Evolutionary conservation across 2,113 vertebrate species (phyloP).

Genomic region (Romanogobio albipinnatus): DNA sequence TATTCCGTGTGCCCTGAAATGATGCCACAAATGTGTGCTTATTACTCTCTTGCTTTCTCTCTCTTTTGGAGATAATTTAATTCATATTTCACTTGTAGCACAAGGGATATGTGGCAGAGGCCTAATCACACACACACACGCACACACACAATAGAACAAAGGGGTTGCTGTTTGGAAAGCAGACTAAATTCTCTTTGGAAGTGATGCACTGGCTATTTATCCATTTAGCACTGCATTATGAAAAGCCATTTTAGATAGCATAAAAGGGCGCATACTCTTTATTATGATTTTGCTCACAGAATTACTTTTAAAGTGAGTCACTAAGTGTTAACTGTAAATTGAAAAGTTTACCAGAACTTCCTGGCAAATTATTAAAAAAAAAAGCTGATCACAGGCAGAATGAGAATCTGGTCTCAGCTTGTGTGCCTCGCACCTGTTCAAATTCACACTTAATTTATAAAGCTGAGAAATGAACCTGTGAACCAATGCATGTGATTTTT

Average conservation of each 20-base stretch:
- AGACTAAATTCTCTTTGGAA: constrained; percentile 42
- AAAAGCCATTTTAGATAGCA: not conserved
- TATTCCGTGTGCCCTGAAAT: constrained; percentile 81
- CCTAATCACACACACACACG: constrained; percentile 67
- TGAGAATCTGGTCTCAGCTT: not conserved
- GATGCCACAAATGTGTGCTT: constrained; percentile 80
- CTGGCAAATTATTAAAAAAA: not conserved
- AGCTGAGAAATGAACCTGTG: not conserved
- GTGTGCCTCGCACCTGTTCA: not conserved
- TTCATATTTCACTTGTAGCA: constrained; percentile 86
- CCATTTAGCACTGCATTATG: constrained; percentile 11
- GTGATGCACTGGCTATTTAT: constrained; percentile 30
- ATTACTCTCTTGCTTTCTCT: constrained; percentile 75
- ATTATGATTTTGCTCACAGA: not conserved
- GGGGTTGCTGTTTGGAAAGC: constrained; percentile 41
- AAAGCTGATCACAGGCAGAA: not conserved
- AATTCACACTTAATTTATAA: not conserved
- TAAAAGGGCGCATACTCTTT: not conserved
- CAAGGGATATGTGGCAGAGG: constrained; percentile 84
- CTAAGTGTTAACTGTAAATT: not conserved
- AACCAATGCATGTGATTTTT: not conserved
- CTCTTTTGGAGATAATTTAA: constrained; percentile 85
- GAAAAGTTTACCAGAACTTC: not conserved
- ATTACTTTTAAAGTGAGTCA: not conserved
- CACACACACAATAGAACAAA: constrained; percentile 36